These are phyloP conservation scores for Alfaro cultratus DNA, from an alignment of 2,797 vertebrate species.

Conservation along the genomic window DNA sequence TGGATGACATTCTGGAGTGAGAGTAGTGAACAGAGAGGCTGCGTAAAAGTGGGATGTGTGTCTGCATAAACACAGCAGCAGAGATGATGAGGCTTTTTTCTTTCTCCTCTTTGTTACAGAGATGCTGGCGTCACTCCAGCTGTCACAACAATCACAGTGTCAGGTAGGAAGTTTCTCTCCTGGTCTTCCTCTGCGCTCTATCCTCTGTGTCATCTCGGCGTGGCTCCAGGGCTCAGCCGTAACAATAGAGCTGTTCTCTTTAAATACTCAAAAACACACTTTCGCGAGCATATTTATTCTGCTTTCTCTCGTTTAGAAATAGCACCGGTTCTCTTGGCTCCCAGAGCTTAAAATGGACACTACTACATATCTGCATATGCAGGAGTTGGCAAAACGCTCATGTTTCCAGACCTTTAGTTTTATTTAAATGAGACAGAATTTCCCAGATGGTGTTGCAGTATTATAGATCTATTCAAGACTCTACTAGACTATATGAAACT, in stretches of 20 bases:
- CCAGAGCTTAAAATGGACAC: constrained; percentile 27
- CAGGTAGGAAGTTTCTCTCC: constrained; percentile 81
- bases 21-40: constrained; percentile 30
- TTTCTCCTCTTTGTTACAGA: constrained; percentile 74
- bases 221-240: constrained; percentile 46
- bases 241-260: constrained; percentile 42
- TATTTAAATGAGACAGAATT: not conserved
- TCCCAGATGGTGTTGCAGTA: not conserved
- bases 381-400: not conserved
- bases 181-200: constrained; percentile 22
- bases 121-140: constrained; percentile 93
- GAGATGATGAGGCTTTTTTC: constrained; percentile 33
- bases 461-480: not conserved
- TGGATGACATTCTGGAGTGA: constrained; percentile 44
- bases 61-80: constrained; percentile 17
- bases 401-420: not conserved
- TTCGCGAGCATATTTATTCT: constrained; percentile 34
- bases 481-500: not conserved
- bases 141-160: constrained; percentile 89
- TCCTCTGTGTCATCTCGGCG: constrained; percentile 35
- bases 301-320: constrained; percentile 24
- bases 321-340: constrained; percentile 29
- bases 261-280: constrained; percentile 50
- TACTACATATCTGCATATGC: not conserved
- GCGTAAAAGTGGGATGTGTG: constrained; percentile 12